These are phyloP conservation scores for Scylla paramamosain DNA, from an alignment of 1,140 invertebrate species.

Conservation along the genomic window DNA sequence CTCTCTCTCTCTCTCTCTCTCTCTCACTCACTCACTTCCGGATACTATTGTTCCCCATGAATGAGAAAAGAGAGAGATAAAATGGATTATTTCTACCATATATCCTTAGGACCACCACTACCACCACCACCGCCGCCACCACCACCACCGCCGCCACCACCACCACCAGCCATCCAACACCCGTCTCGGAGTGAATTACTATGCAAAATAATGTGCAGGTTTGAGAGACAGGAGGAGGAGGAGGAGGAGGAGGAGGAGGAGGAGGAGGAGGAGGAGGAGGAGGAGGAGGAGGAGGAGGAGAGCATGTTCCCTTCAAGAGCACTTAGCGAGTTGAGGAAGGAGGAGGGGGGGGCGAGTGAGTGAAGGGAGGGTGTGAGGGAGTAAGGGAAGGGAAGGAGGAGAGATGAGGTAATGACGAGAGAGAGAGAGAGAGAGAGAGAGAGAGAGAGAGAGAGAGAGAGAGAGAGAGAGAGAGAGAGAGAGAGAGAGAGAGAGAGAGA, in stretches of 20 bases:
- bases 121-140: not conserved
- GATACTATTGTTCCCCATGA: too few relatives aligned
- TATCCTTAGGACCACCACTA: not conserved
- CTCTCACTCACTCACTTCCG: too few relatives aligned
- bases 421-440: not conserved
- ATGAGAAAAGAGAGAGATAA: not conserved
- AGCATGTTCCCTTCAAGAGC: not conserved
- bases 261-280: not conserved
- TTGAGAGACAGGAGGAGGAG: not conserved
- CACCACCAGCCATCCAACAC: not conserved
- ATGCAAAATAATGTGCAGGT: not conserved
- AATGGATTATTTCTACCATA: not conserved
- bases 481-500: not conserved
- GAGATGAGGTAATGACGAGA: not conserved
- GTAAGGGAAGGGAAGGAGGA: not conserved
- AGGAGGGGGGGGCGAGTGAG: not conserved
- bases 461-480: not conserved
- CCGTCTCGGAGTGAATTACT: not conserved
- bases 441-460: conserved; percentile 1
- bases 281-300: not conserved
- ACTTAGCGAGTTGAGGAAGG: not conserved
- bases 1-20: too few relatives aligned
- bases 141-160: not conserved
- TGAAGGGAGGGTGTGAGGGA: not conserved
- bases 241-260: not conserved